Evolutionary conservation across 2,797 vertebrate genomes (phyloP).

Genomic region (Diglossa cyanea): DNA sequence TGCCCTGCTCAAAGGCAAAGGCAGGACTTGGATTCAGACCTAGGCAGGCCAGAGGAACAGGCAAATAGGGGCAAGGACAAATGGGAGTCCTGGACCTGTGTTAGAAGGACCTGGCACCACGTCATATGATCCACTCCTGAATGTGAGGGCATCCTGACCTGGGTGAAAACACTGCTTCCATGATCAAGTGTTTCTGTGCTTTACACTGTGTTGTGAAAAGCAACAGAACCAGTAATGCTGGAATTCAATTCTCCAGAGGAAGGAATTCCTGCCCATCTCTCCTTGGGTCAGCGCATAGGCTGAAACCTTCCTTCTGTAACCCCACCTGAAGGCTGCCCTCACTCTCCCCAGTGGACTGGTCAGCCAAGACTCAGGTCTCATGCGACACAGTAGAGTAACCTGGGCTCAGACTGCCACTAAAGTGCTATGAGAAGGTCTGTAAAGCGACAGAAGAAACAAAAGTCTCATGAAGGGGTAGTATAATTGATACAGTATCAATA

Average conservation of each 20-base stretch:
- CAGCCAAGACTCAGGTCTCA: background rate
- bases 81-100: background rate
- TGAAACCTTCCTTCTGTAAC: background rate
- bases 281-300: background rate
- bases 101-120: background rate
- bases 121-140: background rate
- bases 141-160: background rate
- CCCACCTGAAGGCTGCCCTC: background rate
- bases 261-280: background rate
- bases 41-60: background rate
- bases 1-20: background rate
- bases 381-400: background rate
- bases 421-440: background rate
- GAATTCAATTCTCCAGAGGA: background rate
- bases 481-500: background rate
- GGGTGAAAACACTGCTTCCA: background rate
- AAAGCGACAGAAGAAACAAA: background rate
- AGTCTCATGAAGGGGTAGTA: background rate
- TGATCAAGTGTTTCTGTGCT: background rate
- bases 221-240: background rate
- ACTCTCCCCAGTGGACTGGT: rapidly evolving
- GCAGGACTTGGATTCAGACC: background rate
- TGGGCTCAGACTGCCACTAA: background rate
- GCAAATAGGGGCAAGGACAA: background rate
- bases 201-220: background rate